These are phyloP conservation scores for Poecilia gillii DNA, from an alignment of 2,797 vertebrate species.

Conservation along the genomic window DNA sequence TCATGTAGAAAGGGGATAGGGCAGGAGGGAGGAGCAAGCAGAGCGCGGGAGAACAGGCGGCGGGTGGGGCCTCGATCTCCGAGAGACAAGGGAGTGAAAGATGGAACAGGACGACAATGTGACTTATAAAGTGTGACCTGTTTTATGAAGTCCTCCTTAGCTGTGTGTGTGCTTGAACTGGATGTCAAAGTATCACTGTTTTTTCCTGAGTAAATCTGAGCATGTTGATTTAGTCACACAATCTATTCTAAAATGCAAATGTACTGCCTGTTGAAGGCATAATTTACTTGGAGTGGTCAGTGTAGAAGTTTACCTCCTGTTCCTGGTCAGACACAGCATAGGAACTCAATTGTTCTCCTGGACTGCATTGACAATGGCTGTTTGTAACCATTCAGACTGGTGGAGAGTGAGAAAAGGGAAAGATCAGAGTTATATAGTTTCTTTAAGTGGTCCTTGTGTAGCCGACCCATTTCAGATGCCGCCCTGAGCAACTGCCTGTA, in stretches of 20 bases:
- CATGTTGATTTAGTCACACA: constrained; percentile 45
- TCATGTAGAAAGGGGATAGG: constrained; percentile 79
- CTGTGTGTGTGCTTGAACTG: constrained; percentile 6
- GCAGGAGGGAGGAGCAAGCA: constrained; percentile 67
- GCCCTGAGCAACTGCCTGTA: neutral
- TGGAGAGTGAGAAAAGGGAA: constrained; percentile 62
- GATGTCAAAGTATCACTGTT: neutral
- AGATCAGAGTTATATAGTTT: constrained; percentile 31
- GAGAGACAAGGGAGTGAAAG: constrained; percentile 40
- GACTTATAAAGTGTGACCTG: constrained; percentile 27
- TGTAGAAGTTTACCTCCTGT: constrained; percentile 75
- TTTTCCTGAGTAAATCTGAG: constrained; percentile 21
- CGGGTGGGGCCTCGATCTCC: constrained; percentile 62
- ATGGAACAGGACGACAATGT: constrained; percentile 39
- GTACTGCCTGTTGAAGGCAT: constrained; percentile 64
- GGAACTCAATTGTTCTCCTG: constrained; percentile 78
- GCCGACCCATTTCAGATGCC: neutral
- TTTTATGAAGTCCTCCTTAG: neutral
- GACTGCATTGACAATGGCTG: constrained; percentile 77
- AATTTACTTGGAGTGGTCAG: constrained; percentile 78
- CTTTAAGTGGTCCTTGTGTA: neutral
- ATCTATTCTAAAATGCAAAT: constrained; percentile 41
- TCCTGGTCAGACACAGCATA: constrained; percentile 73
- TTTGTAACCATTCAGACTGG: constrained; percentile 74
- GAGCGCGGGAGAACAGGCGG: constrained; percentile 72